Percentiles rank a stretch among this genome's conserved stretches.
phyloP scores from a whole-genome alignment of 2,113 vertebrate genomes.

The Canis aureus region DNA sequence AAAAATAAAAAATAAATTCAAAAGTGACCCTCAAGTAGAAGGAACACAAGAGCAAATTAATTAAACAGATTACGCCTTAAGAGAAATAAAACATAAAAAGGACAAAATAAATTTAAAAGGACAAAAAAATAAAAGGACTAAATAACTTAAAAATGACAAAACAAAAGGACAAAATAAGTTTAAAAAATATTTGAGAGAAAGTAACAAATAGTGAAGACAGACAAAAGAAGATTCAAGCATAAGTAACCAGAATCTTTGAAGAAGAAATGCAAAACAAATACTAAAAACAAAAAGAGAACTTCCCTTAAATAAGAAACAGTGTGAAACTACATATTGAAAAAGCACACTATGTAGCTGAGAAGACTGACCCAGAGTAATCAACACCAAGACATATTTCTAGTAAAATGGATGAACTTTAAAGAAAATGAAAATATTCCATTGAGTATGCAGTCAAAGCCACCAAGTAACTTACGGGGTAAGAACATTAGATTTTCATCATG shows the following conservation, averaged over 20 bases:
- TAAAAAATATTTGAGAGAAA: neutral
- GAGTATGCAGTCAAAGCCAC: neutral
- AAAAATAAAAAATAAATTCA: neutral
- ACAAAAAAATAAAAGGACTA: neutral
- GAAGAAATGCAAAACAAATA: neutral
- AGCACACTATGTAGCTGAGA: neutral
- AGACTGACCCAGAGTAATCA: neutral
- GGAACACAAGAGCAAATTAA: neutral
- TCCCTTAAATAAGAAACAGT: neutral
- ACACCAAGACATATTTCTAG: neutral
- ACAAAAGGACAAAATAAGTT: neutral
- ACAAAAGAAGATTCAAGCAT: neutral
- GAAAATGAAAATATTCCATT: neutral
- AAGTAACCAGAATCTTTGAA: neutral
- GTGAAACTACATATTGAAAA: constrained; percentile 10
- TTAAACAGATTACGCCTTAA: neutral
- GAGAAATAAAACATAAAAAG: neutral
- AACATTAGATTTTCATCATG: neutral
- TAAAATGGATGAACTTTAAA: neutral
- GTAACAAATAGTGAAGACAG: neutral
- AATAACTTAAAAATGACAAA: neutral
- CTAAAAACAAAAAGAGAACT: constrained; percentile 16
- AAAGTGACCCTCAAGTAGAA: neutral
- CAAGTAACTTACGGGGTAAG: neutral
- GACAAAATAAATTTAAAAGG: neutral